Conservation (phyloP, 2,113 vertebrate species). For the Podarcis cretensis region DNA sequence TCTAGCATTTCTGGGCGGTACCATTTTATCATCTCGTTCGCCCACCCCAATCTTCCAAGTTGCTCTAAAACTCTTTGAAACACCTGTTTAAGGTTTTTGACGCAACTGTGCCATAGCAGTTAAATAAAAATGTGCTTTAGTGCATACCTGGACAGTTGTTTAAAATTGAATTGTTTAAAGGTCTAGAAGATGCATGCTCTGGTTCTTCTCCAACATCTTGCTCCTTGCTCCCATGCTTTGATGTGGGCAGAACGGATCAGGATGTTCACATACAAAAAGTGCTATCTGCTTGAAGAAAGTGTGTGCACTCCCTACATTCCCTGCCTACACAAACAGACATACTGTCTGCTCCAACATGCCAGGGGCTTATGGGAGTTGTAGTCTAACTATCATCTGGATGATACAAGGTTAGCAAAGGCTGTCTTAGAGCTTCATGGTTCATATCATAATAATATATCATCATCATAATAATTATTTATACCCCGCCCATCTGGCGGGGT, state of each 20-base stretch:
- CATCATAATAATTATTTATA: no score
- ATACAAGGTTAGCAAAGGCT: no score
- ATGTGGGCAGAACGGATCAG: background rate
- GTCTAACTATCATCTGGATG: background rate
- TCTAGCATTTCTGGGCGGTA: background rate
- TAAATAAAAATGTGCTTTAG: background rate
- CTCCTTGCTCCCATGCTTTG: background rate
- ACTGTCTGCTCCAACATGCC: background rate
- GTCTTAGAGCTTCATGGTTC: no score
- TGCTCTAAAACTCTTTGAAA: background rate
- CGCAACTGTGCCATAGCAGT: background rate
- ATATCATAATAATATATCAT: no score
- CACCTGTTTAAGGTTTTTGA: background rate
- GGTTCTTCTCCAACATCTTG: background rate
- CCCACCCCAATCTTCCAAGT: background rate
- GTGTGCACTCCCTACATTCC: background rate
- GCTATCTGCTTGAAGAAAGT: background rate
- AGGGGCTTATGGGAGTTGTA: no score
- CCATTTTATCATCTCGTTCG: background rate
- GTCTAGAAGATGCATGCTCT: background rate
- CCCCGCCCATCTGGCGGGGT: no score
- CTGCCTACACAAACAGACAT: background rate
- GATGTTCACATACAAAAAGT: background rate
- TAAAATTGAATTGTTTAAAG: background rate
- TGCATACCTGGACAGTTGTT: background rate